Conservation (phyloP, 2,797 vertebrate species). For the Petrocephalus schoutedeni region DNA sequence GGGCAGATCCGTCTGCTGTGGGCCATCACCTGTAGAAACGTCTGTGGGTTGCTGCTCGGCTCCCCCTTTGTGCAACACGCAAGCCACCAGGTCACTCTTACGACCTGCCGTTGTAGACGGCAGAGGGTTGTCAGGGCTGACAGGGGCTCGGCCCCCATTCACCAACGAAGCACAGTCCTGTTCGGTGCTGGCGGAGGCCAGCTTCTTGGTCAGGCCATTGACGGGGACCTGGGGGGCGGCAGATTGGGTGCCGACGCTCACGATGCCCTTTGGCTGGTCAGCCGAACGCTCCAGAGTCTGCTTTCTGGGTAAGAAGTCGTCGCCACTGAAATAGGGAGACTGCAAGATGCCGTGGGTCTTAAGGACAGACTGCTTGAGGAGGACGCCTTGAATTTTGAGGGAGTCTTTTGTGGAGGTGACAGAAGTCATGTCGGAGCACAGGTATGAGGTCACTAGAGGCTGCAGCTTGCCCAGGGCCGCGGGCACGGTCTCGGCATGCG, state of each 20-base stretch:
- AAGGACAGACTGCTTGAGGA: slow-evolving; percentile 72
- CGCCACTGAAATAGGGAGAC: slow-evolving; percentile 70
- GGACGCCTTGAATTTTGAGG: slow-evolving; percentile 75
- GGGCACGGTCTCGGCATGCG: slow-evolving; percentile 17
- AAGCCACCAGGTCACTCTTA: slow-evolving; percentile 62
- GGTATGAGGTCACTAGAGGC: slow-evolving; percentile 73
- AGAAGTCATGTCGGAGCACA: slow-evolving; percentile 75
- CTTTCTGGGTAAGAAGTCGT: slow-evolving; percentile 82
- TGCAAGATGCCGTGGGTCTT: slow-evolving; percentile 64
- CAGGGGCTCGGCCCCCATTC: slow-evolving; percentile 30
- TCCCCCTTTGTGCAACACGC: slow-evolving; percentile 62
- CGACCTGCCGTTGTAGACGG: slow-evolving; percentile 42
- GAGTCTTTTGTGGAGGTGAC: slow-evolving; percentile 68
- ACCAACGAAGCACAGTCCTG: slow-evolving; percentile 49
- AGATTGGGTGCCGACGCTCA: slow-evolving; percentile 71
- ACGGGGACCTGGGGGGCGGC: slow-evolving; percentile 67
- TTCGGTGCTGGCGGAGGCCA: slow-evolving; percentile 59
- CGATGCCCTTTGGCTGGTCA: slow-evolving; percentile 82
- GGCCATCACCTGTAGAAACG: slow-evolving; percentile 43
- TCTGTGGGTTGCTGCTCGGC: slow-evolving; percentile 51
- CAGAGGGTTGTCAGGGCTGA: slow-evolving; percentile 54
- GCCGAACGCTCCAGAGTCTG: slow-evolving; percentile 84
- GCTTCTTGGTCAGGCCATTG: slow-evolving; percentile 77
- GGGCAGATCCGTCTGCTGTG: slow-evolving; percentile 48
- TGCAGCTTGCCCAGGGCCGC: slow-evolving; percentile 65